Percentiles rank a stretch among this genome's conserved stretches.
Conservation (phyloP, 2,113 vertebrate species). For the Pygoscelis adeliae region DNA sequence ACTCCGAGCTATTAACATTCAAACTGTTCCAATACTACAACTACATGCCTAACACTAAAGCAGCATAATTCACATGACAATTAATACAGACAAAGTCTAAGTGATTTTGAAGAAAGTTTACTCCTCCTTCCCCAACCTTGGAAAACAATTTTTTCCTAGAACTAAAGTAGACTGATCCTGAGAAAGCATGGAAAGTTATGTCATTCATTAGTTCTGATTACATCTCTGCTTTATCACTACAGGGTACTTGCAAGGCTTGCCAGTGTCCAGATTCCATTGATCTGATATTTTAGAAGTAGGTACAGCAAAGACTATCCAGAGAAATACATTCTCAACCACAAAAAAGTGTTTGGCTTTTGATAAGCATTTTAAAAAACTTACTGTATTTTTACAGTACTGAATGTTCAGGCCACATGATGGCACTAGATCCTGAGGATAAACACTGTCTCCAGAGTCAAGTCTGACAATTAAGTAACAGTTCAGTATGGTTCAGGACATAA, state of each 20-base stretch:
- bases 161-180: neutral
- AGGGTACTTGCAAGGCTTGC: neutral
- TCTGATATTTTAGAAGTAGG: neutral
- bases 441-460: neutral
- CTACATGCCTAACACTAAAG: neutral
- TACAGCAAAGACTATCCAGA: neutral
- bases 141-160: neutral
- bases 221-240: neutral
- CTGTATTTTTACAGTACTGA: neutral
- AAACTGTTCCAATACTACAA: neutral
- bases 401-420: neutral
- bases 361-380: neutral
- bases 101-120: neutral
- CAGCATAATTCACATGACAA: neutral
- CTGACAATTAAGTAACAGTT: neutral
- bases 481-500: neutral
- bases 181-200: neutral
- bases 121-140: neutral
- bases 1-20: neutral
- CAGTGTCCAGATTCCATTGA: neutral
- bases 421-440: neutral
- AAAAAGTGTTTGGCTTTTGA: neutral
- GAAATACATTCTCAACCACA: neutral
- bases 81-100: neutral
- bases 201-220: neutral